A percentile compares a stretch with the other conserved stretches of the same genome.
Conservation (phyloP, 1,140 invertebrate species). For the Conus ventricosus region DNA sequence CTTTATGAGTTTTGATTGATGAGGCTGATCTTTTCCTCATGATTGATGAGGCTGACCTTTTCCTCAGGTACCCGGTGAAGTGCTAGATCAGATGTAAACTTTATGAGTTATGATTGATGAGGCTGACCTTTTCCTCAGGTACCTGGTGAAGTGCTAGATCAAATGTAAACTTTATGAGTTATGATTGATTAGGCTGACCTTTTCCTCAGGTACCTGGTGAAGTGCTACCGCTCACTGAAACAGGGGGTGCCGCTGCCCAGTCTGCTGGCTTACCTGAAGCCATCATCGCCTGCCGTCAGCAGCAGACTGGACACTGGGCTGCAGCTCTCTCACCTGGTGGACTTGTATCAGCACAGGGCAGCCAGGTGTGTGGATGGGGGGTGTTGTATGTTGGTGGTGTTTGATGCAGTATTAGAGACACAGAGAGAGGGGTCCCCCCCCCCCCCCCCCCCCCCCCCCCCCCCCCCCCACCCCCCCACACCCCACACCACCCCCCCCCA, state of each 20-base stretch:
- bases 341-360: constrained; percentile 69
- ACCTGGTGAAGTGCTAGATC: constrained; percentile 64
- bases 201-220: constrained; percentile 66
- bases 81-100: constrained; percentile 20
- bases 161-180: neutral
- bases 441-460: no score
- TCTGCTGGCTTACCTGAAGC: constrained; percentile 54
- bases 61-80: constrained; percentile 68
- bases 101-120: neutral
- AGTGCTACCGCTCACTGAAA: constrained; percentile 45
- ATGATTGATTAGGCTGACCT: neutral
- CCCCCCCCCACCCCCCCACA: no score
- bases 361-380: constrained; percentile 51
- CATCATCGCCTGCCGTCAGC: constrained; percentile 20
- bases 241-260: constrained; percentile 49
- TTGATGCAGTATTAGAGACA: no score
- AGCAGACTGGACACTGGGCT: constrained; percentile 41
- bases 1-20: no score
- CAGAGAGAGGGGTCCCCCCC: no score
- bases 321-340: constrained; percentile 53
- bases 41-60: neutral
- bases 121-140: constrained; percentile 51
- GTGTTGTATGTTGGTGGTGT: no score
- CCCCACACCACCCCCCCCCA: no score
- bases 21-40: neutral